These are phyloP conservation scores for Anser brachyrhynchus DNA, from an alignment of 2,113 vertebrate species.

Conservation along the genomic window DNA sequence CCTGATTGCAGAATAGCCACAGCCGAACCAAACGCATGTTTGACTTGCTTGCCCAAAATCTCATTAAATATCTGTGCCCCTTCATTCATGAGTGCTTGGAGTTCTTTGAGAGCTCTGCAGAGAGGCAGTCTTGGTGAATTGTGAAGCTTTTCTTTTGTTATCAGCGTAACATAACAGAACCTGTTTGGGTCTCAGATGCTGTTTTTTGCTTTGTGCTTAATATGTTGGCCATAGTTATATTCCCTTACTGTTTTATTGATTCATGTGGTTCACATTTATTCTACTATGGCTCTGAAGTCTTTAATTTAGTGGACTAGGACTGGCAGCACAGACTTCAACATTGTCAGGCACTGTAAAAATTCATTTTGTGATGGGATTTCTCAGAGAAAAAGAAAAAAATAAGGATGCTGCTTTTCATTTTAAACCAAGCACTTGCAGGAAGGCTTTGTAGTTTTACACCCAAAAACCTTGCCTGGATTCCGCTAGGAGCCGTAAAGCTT, in stretches of 20 bases:
- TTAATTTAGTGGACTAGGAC: neutral
- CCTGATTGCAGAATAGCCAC: neutral
- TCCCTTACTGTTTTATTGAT: neutral
- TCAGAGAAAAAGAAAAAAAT: no score
- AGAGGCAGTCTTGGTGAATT: neutral
- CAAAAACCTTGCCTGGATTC: neutral
- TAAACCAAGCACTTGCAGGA: neutral
- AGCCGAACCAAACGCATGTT: neutral
- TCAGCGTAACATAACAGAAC: neutral
- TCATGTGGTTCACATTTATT: neutral
- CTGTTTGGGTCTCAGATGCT: neutral
- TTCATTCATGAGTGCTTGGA: neutral
- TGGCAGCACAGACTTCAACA: neutral
- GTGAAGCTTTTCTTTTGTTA: neutral
- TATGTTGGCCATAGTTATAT: neutral
- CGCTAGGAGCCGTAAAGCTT: neutral
- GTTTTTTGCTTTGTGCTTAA: neutral
- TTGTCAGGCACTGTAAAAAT: neutral
- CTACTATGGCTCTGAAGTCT: neutral
- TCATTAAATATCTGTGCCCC: neutral
- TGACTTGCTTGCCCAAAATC: neutral
- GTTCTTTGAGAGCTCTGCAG: neutral
- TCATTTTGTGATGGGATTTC: neutral
- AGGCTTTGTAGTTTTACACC: neutral
- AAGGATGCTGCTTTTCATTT: fast-evolving